Base-by-base conservation (phyloP, 2,797 vertebrate genomes). In the Epinephelus malabaricus region DNA sequence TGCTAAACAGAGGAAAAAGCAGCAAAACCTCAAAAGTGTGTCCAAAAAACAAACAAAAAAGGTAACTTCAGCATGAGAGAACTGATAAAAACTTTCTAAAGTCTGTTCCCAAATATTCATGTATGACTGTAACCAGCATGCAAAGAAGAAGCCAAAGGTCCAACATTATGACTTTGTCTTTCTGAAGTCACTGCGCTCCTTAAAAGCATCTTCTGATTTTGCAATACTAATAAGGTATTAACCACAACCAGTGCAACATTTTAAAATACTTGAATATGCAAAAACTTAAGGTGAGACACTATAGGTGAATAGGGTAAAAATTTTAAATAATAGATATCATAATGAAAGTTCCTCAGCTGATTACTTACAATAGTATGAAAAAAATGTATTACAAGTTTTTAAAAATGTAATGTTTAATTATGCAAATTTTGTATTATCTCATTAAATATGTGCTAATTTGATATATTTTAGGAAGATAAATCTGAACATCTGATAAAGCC, bases 51-150 rank as follows among this genome's bases (percentile, higher is more conserved):
- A 43, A 43, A 34, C 3, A 45, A 45, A 40, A 25, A 56, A 59
- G 23, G 9, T 65, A 2, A 61, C 46, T 64, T 49, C 6, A 58
- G 14, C 5, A 27, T 2, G 0, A 68, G 49, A 43, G 3, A 69
- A 59, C 21, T 46, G 25, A 67, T 75, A 47, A 23, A 74, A 81
- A 21, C 8, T 19, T 34, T 67, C 11, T 18, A 40, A 46, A 30
- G 9, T 0, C 1, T 53, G 55, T 58, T 60, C 23, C 40, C 19
- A n/a, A 73, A 66, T 14, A 46, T 38, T 34, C 11, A 69, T 19
- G 13, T 4, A 21, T 9, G 21, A 46, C 8, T 46, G 60, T 25
- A 62, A 60, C 5, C 46, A 47, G 6, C 47, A 19, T 43, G 38
- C 27, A 47, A 5, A 9, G 3, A 70, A 23, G 38, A 70, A 23